Percentiles rank a stretch among this genome's conserved stretches.
These are phyloP conservation scores for Macrotis lagotis DNA, from an alignment of 2,113 vertebrate species.

Conservation along the genomic window DNA sequence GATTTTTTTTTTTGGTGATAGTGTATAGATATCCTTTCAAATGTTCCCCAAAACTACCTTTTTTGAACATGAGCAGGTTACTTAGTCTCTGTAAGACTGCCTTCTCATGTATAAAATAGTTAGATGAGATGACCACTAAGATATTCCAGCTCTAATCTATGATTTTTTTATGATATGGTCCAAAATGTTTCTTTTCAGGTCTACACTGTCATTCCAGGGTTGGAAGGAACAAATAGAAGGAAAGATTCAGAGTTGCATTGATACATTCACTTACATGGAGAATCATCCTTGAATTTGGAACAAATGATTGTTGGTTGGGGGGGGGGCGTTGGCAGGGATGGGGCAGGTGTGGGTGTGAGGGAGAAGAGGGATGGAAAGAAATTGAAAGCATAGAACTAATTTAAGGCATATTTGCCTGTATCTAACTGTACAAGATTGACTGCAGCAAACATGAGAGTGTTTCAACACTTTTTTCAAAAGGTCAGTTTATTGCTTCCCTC, in stretches of 20 bases:
- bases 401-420: background rate
- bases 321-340: no score
- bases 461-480: background rate
- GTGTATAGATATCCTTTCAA: background rate
- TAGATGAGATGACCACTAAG: background rate
- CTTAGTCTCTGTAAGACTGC: background rate
- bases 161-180: background rate
- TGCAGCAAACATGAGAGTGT: background rate
- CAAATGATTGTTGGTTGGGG: no score
- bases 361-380: background rate
- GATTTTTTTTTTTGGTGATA: background rate
- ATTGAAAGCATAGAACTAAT: background rate
- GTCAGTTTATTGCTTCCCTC: background rate
- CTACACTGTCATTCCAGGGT: fast-evolving
- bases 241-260: background rate
- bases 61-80: background rate
- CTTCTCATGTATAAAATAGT: background rate
- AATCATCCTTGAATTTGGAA: no score
- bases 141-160: background rate
- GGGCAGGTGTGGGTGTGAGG: background rate
- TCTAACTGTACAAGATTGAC: fast-evolving
- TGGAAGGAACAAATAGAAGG: background rate
- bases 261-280: background rate
- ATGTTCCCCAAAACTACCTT: background rate
- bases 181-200: background rate